Evolutionary conservation across 2,797 vertebrate genomes (phyloP).

Genomic region (Semotilus atromaculatus): DNA sequence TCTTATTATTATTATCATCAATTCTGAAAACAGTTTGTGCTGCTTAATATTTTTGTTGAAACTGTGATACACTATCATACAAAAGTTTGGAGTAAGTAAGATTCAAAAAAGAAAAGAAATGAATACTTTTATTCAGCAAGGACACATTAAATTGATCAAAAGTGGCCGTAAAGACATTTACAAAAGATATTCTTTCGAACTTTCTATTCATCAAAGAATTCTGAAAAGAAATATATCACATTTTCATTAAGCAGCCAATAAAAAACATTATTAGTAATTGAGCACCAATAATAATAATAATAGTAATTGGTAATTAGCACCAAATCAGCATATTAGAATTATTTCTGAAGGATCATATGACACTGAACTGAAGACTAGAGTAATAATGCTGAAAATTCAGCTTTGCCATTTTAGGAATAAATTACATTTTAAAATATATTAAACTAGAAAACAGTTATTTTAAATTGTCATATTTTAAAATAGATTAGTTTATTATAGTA

Average conservation of each 20-base stretch:
- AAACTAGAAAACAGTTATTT: neutral
- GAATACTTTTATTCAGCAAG: neutral
- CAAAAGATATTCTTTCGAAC: neutral
- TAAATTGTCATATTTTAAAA: neutral
- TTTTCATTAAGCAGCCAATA: neutral
- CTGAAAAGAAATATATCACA: too few species aligned
- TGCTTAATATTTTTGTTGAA: neutral
- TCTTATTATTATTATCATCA: neutral
- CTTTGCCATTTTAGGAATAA: neutral
- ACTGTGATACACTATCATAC: neutral
- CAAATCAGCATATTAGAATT: neutral
- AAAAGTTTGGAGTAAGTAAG: neutral
- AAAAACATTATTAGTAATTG: neutral
- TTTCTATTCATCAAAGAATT: neutral
- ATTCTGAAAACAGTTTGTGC: neutral
- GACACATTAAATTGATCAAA: neutral
- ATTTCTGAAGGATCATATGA: neutral
- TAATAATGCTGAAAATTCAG: too few species aligned
- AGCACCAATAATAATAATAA: neutral
- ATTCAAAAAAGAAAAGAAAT: accelerated
- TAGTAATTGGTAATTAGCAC: neutral
- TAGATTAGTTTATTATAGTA: neutral
- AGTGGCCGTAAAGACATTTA: too few species aligned
- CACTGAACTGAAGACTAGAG: too few species aligned
- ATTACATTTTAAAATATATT: neutral